phyloP scores from a whole-genome alignment of 2,888 invertebrate species.

The Stegana nigrithorax region DNA sequence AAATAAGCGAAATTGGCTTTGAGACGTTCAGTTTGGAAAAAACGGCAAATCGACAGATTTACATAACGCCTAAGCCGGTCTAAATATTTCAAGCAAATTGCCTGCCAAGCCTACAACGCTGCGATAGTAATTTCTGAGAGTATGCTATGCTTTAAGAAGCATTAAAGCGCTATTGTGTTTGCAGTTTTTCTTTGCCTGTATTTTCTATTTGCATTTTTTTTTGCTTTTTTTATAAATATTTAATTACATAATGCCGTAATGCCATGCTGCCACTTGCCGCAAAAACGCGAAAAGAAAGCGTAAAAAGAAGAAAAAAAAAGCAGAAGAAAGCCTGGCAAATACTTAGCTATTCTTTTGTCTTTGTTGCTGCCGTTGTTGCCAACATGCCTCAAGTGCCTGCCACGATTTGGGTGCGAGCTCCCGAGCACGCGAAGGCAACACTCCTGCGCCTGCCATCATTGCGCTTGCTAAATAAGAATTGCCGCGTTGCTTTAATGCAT shows the following conservation, averaged over 20 bases:
- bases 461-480: not conserved
- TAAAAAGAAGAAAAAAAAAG: not conserved
- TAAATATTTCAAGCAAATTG: too few relatives aligned
- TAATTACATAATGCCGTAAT: slow-evolving; percentile 53
- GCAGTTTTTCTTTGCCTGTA: slow-evolving; percentile 10
- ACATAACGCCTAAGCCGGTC: too few relatives aligned
- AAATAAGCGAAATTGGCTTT: too few relatives aligned
- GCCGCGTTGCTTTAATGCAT: too few relatives aligned
- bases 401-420: slow-evolving; percentile 3
- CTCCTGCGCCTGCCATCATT: not conserved
- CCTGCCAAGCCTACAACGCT: too few relatives aligned
- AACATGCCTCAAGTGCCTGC: slow-evolving; percentile 52
- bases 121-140: too few relatives aligned
- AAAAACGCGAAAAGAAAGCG: not conserved
- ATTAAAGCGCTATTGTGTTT: not conserved
- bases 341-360: slow-evolving; percentile 49
- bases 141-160: slow-evolving; percentile 13
- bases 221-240: slow-evolving; percentile 48
- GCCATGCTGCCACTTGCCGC: slow-evolving; percentile 26
- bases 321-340: slow-evolving; percentile 10
- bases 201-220: not conserved
- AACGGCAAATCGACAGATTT: too few relatives aligned
- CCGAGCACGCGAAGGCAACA: not conserved
- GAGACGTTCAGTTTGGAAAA: too few relatives aligned
- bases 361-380: slow-evolving; percentile 39